A percentile compares a stretch with the other conserved stretches of the same genome.
Conservation (phyloP, 2,113 vertebrate genomes). For the Cranoglanis bouderius region DNA sequence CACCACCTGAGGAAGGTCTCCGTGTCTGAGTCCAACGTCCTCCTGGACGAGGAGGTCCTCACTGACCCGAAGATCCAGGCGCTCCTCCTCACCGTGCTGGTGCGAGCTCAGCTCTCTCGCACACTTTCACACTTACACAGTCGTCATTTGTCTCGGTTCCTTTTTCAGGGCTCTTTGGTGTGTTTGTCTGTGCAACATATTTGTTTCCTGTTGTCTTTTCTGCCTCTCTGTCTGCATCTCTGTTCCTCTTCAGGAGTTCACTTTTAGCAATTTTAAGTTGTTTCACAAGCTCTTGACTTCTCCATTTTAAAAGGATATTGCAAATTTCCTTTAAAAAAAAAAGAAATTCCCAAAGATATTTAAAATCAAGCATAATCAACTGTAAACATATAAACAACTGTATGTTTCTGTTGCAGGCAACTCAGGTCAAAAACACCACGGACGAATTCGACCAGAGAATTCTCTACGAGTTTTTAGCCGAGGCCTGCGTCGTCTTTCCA, state of each 20-base stretch:
- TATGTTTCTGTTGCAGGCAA: conserved; percentile 76
- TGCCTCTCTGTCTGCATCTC: conserved; percentile 13
- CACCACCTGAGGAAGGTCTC: conserved; percentile 95
- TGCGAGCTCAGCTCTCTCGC: conserved; percentile 64
- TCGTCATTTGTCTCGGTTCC: conserved; percentile 14
- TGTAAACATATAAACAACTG: not conserved
- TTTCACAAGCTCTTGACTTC: conserved; percentile 12
- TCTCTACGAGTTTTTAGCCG: conserved; percentile 94
- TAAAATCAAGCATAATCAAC: not conserved
- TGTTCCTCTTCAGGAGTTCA: conserved; percentile 35
- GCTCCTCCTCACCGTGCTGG: conserved; percentile 93
- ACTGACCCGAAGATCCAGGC: conserved; percentile 96
- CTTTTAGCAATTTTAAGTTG: not conserved
- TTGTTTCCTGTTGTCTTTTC: not conserved
- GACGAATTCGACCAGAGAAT: conserved; percentile 97
- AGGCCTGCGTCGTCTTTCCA: conserved; percentile 96
- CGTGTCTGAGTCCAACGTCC: conserved; percentile 93
- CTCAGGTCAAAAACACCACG: conserved; percentile 95
- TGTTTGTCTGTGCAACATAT: not conserved
- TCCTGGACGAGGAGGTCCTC: conserved; percentile 95
- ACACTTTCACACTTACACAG: conserved; percentile 4
- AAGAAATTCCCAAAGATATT: not conserved
- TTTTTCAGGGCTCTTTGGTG: not conserved
- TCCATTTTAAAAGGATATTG: not conserved
- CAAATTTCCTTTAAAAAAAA: not conserved